A percentile compares a stretch with the other conserved stretches of the same genome.
Conservation (phyloP, 2,888 invertebrate genomes). For the Axea sp. region DNA sequence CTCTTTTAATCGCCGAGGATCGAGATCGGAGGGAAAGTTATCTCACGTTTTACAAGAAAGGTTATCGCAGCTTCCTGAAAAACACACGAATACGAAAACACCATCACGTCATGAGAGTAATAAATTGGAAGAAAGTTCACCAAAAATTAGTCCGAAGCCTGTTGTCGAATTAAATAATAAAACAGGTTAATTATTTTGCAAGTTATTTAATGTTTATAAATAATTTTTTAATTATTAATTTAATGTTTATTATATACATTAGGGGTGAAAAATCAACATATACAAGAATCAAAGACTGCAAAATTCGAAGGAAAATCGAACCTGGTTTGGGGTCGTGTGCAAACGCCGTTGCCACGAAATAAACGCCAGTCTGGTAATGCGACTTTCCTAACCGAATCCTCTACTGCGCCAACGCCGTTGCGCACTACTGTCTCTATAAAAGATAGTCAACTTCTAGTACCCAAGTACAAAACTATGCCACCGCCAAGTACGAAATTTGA, state of each 20-base stretch:
- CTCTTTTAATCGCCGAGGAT: conserved; percentile 85
- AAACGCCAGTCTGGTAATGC: conserved; percentile 66
- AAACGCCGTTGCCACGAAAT: conserved; percentile 43
- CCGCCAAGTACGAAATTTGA: conserved; percentile 79
- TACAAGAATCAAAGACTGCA: conserved; percentile 48
- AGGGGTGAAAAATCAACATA: conserved; percentile 29
- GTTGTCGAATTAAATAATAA: conserved; percentile 53
- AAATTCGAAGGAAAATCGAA: conserved; percentile 27
- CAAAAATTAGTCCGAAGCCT: conserved; percentile 55
- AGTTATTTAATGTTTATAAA: neutral
- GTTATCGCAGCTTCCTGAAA: conserved; percentile 82
- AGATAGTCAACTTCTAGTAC: conserved; percentile 72
- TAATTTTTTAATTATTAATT: neutral
- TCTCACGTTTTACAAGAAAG: conserved; percentile 85
- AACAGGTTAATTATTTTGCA: too few relatives aligned
- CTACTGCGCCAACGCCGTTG: conserved; percentile 81
- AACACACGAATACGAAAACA: conserved; percentile 78
- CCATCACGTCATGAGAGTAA: conserved; percentile 60
- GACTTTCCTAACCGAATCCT: conserved; percentile 81
- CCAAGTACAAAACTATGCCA: conserved; percentile 83
- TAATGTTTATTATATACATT: neutral
- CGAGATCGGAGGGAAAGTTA: conserved; percentile 89
- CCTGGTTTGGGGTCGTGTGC: conserved; percentile 31
- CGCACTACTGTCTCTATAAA: conserved; percentile 74
- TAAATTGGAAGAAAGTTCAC: conserved; percentile 54